These are phyloP conservation scores for Rhineura floridana DNA, from an alignment of 2,113 vertebrate genomes.

Conservation along the genomic window DNA sequence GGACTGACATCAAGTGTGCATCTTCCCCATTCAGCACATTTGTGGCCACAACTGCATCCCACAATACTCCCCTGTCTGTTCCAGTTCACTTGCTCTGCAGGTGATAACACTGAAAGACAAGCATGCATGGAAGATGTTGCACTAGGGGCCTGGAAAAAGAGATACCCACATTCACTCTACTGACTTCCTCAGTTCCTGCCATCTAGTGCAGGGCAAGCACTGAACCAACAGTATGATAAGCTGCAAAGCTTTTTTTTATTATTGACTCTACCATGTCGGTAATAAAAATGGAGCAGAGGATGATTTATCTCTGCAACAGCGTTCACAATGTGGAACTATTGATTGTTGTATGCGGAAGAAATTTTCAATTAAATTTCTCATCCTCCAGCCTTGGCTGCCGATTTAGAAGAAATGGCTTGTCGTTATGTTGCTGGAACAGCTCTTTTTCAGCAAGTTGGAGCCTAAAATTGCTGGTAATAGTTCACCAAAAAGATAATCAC, in stretches of 20 bases:
- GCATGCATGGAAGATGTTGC: not conserved
- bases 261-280: not conserved
- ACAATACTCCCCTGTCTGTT: not conserved
- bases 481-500: not conserved
- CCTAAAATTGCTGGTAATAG: not conserved
- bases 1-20: too few relatives aligned
- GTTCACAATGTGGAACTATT: conserved; percentile 2
- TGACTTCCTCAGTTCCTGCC: too few relatives aligned
- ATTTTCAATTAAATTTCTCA: conserved; percentile 16
- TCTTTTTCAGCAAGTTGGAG: conserved; percentile 8
- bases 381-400: not conserved
- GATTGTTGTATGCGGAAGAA: conserved; percentile 21
- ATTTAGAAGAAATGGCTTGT: conserved; percentile 13
- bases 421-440: not conserved
- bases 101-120: not conserved
- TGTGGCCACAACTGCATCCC: not conserved
- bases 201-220: not conserved
- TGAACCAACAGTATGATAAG: not conserved
- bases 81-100: not conserved
- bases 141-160: too few relatives aligned
- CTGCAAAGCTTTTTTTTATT: not conserved
- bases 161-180: too few relatives aligned
- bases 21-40: not conserved
- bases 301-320: conserved; percentile 23
- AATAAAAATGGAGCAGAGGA: conserved; percentile 5